phyloP scores from a whole-genome alignment of 2,888 invertebrate genomes.

The Folsomia manolachei region DNA sequence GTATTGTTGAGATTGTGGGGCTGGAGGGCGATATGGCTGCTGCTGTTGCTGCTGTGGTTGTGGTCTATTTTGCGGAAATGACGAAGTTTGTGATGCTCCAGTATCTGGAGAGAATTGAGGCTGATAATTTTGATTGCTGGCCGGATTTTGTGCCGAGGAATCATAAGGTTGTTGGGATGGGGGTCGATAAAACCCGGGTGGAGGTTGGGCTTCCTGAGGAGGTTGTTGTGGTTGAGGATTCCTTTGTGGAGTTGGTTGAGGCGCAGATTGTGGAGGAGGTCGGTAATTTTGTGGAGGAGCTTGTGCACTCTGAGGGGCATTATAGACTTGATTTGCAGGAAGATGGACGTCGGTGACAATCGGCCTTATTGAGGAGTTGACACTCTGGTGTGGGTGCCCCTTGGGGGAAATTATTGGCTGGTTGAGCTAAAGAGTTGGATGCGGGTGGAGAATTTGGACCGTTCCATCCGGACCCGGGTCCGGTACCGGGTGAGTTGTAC shows the following conservation, averaged over 20 bases:
- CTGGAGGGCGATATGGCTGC: conserved; percentile 31
- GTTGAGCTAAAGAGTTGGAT: neutral
- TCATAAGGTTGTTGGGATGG: conserved; percentile 6
- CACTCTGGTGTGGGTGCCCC: conserved; percentile 17
- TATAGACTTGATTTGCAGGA: conserved; percentile 1
- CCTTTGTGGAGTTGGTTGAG: conserved; percentile 7
- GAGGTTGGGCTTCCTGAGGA: neutral
- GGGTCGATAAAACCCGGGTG: conserved; percentile 13
- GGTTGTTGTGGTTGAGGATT: conserved; percentile 18
- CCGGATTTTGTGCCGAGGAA: neutral
- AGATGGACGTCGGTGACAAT: conserved; percentile 26
- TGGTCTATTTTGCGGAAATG: conserved; percentile 25
- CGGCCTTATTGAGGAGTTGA: conserved; percentile 35
- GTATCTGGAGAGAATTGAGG: conserved; percentile 15
- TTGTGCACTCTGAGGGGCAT: conserved; percentile 6
- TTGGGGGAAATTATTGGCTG: conserved; percentile 4
- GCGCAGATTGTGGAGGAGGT: conserved; percentile 6
- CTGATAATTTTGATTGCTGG: conserved; percentile 18
- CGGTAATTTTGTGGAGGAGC: conserved; percentile 11
- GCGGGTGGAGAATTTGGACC: conserved; percentile 15
- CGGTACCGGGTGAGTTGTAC: neutral
- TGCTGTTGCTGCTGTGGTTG: conserved; percentile 36
- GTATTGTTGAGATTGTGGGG: conserved; percentile 44
- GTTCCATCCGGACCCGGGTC: neutral
- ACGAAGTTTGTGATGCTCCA: conserved; percentile 34